phyloP scores from a whole-genome alignment of 2,113 vertebrate genomes.

The Anarhynchus alexandrinus region DNA sequence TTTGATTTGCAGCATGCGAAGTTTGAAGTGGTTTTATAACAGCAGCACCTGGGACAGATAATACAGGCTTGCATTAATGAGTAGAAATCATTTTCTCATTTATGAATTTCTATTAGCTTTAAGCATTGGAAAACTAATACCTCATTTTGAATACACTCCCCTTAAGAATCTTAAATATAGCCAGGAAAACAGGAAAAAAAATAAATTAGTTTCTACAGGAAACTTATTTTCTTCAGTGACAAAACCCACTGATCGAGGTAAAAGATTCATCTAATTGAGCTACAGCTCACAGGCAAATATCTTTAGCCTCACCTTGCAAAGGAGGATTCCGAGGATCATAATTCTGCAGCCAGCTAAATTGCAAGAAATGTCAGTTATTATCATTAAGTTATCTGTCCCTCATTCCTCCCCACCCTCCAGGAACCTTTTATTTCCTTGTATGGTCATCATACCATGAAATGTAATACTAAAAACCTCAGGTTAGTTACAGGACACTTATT shows the following conservation, averaged over 20 bases:
- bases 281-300: not conserved
- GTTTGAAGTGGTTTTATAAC: slow-evolving; percentile 39
- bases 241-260: not conserved
- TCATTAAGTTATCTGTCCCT: not conserved
- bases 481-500: not conserved
- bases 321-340: not conserved
- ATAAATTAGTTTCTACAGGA: not conserved
- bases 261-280: not conserved
- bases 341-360: slow-evolving; percentile 46
- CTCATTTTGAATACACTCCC: not conserved
- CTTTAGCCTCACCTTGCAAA: slow-evolving; percentile 37
- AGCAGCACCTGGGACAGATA: not conserved
- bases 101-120: not conserved
- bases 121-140: not conserved
- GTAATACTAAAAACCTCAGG: accelerated
- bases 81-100: not conserved
- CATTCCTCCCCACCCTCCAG: not conserved
- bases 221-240: not conserved
- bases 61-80: not conserved
- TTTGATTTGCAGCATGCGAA: slow-evolving; percentile 12
- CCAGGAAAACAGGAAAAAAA: not conserved
- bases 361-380: not conserved
- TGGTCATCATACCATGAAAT: accelerated
- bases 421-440: not conserved
- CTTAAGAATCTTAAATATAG: not conserved